Base-by-base conservation (phyloP, 2,888 invertebrate species). In the Phragmatobia fuliginosa region DNA sequence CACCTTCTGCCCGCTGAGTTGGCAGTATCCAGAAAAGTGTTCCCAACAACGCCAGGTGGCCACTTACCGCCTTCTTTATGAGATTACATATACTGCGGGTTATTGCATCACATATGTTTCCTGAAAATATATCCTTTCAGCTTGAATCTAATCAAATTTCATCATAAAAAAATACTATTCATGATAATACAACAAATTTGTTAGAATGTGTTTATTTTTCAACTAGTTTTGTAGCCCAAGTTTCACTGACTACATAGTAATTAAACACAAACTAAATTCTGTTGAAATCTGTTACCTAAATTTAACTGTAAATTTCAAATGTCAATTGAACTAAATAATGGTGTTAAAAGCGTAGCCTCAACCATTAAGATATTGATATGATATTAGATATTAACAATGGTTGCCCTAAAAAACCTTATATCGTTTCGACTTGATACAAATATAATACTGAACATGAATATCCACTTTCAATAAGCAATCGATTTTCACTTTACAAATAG, bases 61-160 rank as follows among this genome's bases (percentile, higher is more conserved):
- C 45, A 60, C 64, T 68, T 64, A 64, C 52, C 60, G 36, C 49
- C 60, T 36, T 59, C 59, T 49, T 68, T 68, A 68, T n/a, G 59
- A 64, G 59, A 64, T 60, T 60, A 68, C 62, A 60, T 52, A 28
- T 59, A 33, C 60, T 36, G 36, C 36, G n/a, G 60, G 64, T 64
- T 68, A 68, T 68, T 64, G 68, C 64, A 8, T 32, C 6, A 49
- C 59, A 52, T 49, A 25, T 62, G 62, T 36, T 56, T 14, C 36
- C n/a, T 56, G 16, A 11, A 25, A 16, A 25, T 18, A 38, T 56
- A 62, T 41, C 31, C 32, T 56, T 58, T 38, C 38, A 45, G 38
- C n/a, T 33, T 62, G 32, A 67, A 62, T 58, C 38, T 58, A 33
- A 62, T 62, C n/a, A 38, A 25, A 56, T 60, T 60, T 60, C 2